Conservation (phyloP, 2,888 invertebrate genomes). For the Stenodera caucasica region DNA sequence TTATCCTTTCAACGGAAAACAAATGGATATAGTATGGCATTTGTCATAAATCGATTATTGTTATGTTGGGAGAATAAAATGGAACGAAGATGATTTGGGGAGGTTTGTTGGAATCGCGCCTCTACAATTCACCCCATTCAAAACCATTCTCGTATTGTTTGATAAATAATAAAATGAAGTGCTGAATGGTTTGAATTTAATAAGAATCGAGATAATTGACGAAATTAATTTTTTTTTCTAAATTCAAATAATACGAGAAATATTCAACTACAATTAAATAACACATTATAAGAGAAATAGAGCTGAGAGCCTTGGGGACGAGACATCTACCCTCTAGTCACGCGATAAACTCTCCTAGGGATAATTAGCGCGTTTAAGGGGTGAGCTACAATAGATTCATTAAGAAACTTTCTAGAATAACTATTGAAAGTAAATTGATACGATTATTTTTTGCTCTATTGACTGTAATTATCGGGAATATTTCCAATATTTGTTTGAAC, state of each 20-base stretch:
- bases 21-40: no score
- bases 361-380: constrained; percentile 16
- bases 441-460: background rate
- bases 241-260: background rate
- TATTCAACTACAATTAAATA: background rate
- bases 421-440: background rate
- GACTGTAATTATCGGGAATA: background rate
- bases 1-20: no score
- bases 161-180: background rate
- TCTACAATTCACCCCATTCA: background rate
- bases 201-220: background rate
- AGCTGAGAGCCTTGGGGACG: background rate
- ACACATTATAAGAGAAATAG: background rate
- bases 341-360: constrained; percentile 14
- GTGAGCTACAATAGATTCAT: background rate
- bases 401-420: background rate
- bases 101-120: background rate
- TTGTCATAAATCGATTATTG: background rate
- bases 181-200: no score
- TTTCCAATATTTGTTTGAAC: no score
- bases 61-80: background rate
- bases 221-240: background rate
- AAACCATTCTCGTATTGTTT: background rate
- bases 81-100: background rate
- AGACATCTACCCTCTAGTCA: constrained; percentile 6